A percentile compares a stretch with the other conserved stretches of the same genome.
Conservation (phyloP, 2,797 vertebrate genomes). For the Danio albolineatus region DNA sequence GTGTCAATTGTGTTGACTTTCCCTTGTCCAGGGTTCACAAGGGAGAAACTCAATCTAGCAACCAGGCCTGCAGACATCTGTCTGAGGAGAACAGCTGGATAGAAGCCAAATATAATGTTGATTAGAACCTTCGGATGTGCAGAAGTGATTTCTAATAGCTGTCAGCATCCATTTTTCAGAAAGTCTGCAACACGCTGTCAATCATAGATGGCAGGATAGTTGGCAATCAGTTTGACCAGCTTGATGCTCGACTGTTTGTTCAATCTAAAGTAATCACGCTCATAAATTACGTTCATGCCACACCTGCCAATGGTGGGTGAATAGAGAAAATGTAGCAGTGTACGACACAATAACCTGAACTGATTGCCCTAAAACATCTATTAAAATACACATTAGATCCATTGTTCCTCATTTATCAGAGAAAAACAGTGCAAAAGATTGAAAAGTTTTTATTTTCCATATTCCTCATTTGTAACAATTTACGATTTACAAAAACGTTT, state of each 20-base stretch:
- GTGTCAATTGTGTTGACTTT: constrained; percentile 23
- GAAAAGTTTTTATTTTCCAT: neutral
- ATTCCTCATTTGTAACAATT: too few species aligned
- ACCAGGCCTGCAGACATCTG: constrained; percentile 46
- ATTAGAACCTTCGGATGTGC: constrained; percentile 73
- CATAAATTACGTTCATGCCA: constrained; percentile 8
- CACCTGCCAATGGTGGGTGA: neutral
- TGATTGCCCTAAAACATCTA: neutral
- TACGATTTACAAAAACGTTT: too few species aligned
- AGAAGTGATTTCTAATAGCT: constrained; percentile 70
- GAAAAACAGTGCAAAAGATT: neutral
- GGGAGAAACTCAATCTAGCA: constrained; percentile 23
- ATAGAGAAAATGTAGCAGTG: neutral
- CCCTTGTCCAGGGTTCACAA: neutral
- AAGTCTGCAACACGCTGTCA: constrained; percentile 13
- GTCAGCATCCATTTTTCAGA: constrained; percentile 59
- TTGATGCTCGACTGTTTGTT: constrained; percentile 22
- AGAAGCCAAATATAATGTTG: constrained; percentile 68
- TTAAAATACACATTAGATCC: neutral
- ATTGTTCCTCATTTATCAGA: neutral
- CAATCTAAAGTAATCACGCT: neutral
- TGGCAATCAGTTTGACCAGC: constrained; percentile 18
- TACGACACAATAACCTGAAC: neutral
- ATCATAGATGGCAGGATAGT: constrained; percentile 1
- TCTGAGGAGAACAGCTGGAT: constrained; percentile 68